Conservation (phyloP, 2,888 invertebrate species). For the Trichogramma evanescens region DNA sequence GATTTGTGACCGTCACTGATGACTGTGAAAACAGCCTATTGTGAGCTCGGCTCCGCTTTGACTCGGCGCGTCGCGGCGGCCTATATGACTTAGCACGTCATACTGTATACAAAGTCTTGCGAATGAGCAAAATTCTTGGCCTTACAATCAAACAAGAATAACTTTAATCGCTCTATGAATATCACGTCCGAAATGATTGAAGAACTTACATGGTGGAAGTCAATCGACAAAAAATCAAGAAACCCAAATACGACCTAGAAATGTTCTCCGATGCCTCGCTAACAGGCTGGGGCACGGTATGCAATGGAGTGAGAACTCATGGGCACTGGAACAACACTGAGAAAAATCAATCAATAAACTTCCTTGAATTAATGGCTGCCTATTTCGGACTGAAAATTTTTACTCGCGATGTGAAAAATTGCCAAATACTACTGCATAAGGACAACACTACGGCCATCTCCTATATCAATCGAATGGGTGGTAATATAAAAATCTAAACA, state of each 20-base stretch:
- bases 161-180: slow-evolving; percentile 4
- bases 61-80: too few relatives aligned
- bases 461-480: slow-evolving; percentile 20
- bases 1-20: too few relatives aligned
- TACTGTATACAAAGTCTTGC: slow-evolving; percentile 4
- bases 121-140: slow-evolving; percentile 9
- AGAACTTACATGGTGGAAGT: slow-evolving; percentile 7
- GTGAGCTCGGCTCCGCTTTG: too few relatives aligned
- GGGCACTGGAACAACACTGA: not conserved
- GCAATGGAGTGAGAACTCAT: not conserved
- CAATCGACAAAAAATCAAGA: not conserved
- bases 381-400: slow-evolving; percentile 1
- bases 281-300: not conserved
- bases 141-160: not conserved
- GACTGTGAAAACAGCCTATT: too few relatives aligned
- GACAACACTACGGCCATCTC: slow-evolving; percentile 22
- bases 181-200: not conserved
- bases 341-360: not conserved
- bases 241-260: not conserved
- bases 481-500: slow-evolving; percentile 20
- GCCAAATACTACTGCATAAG: slow-evolving; percentile 22
- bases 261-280: slow-evolving; percentile 1
- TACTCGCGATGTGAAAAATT: slow-evolving; percentile 6
- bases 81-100: too few relatives aligned
- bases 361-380: not conserved